A percentile compares a stretch with the other conserved stretches of the same genome.
phyloP scores from a whole-genome alignment of 2,888 invertebrate genomes.

The Rhingia campestris region DNA sequence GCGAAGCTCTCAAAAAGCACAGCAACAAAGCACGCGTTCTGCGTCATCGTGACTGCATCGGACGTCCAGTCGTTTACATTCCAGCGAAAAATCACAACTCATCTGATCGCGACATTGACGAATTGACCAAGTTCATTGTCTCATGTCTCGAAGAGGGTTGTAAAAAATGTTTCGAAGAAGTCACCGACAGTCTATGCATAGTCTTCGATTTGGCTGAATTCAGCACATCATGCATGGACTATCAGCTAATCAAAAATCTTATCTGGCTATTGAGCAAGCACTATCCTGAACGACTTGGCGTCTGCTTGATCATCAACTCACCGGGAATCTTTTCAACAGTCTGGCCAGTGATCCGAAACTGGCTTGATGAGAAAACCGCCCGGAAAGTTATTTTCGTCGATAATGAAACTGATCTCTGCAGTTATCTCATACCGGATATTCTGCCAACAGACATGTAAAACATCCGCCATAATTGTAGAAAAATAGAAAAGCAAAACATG shows the following conservation, averaged over 20 bases:
- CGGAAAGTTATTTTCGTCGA: slow-evolving; percentile 89
- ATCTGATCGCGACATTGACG: slow-evolving; percentile 89
- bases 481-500: slow-evolving; percentile 22
- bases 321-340: slow-evolving; percentile 90
- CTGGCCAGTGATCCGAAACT: slow-evolving; percentile 90
- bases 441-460: slow-evolving; percentile 87
- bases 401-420: slow-evolving; percentile 88
- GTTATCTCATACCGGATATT: slow-evolving; percentile 90
- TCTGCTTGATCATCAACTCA: slow-evolving; percentile 89
- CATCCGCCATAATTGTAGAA: neutral
- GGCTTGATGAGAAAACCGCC: slow-evolving; percentile 91
- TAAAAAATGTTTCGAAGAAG: slow-evolving; percentile 90
- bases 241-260: slow-evolving; percentile 90
- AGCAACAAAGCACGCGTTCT: slow-evolving; percentile 88
- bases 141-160: slow-evolving; percentile 90
- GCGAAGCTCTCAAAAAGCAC: slow-evolving; percentile 85
- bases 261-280: slow-evolving; percentile 90
- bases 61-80: slow-evolving; percentile 90
- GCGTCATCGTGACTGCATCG: slow-evolving; percentile 88
- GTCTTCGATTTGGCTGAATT: slow-evolving; percentile 90
- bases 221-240: slow-evolving; percentile 90
- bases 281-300: slow-evolving; percentile 90
- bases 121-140: slow-evolving; percentile 90
- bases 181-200: slow-evolving; percentile 90
- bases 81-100: slow-evolving; percentile 89